A percentile compares a stretch with the other conserved stretches of the same genome.
Evolutionary conservation across 1,140 invertebrate species (phyloP).

Genomic region (Phenacoccus solenopsis): DNA sequence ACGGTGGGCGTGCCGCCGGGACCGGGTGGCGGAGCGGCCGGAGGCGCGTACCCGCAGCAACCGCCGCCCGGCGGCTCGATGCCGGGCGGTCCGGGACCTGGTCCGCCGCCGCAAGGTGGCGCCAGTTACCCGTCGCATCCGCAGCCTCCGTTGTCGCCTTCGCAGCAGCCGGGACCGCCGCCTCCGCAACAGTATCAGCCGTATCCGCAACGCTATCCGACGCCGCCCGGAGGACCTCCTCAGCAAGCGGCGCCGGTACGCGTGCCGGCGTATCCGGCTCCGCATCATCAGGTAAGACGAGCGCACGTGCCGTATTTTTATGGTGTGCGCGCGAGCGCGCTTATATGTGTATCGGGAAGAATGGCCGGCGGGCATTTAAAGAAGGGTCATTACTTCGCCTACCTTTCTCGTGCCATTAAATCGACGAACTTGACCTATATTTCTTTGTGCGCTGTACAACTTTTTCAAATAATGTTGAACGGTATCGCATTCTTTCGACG

Average conservation of each 20-base stretch:
- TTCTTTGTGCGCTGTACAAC: conserved; percentile 10
- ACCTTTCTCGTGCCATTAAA: conserved; percentile 11
- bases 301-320: not conserved
- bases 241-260: not conserved
- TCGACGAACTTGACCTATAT: conserved; percentile 10
- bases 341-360: not conserved
- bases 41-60: not conserved
- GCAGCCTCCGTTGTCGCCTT: not conserved
- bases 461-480: conserved; percentile 10
- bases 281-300: not conserved
- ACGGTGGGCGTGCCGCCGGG: not conserved
- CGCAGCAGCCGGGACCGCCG: conserved; percentile 19
- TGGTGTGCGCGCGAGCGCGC: no score
- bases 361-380: not conserved
- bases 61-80: conserved; percentile 23
- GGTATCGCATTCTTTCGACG: conserved; percentile 7
- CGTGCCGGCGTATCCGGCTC: conserved; percentile 4
- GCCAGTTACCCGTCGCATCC: conserved; percentile 20
- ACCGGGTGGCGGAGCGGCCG: not conserved
- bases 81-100: conserved; percentile 20
- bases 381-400: conserved; percentile 4
- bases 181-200: conserved; percentile 22
- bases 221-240: not conserved
- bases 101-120: conserved; percentile 23
- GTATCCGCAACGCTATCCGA: conserved; percentile 6